These are phyloP conservation scores for Heliocidaris tuberculata DNA, from an alignment of 35 echinoderm and acorn worm species.

Conservation along the genomic window DNA sequence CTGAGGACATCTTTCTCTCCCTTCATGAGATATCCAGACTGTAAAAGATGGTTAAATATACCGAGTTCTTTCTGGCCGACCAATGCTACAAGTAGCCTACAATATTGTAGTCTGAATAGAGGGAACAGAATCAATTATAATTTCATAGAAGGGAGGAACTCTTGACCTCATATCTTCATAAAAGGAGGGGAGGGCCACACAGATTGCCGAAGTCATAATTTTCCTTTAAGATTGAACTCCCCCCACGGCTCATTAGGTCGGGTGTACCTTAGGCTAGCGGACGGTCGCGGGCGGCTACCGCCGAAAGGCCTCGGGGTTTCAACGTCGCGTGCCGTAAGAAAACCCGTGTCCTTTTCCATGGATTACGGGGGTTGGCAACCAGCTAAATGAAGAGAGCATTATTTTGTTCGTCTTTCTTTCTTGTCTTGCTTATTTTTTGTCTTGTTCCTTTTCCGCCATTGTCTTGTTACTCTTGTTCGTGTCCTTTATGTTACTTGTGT, in stretches of 20 bases:
- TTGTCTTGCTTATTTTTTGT: neutral
- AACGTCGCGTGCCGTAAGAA: slow-evolving; percentile 45
- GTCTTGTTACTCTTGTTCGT: neutral
- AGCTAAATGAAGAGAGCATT: neutral
- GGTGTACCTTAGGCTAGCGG: slow-evolving; percentile 18
- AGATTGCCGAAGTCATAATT: neutral
- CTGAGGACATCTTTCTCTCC: neutral
- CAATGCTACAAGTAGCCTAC: neutral
- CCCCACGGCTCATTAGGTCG: slow-evolving; percentile 15
- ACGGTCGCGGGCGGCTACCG: neutral
- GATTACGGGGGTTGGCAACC: slow-evolving; percentile 9
- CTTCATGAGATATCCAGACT: no score
- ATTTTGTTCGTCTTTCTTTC: neutral
- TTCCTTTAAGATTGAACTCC: neutral
- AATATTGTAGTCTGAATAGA: neutral
- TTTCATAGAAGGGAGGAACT: neutral
- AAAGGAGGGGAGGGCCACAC: neutral
- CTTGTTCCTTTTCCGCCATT: neutral
- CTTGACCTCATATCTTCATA: neutral
- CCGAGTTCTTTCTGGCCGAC: neutral
- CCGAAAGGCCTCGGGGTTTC: slow-evolving; percentile 5
- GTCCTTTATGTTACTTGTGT: neutral
- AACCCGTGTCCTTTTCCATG: slow-evolving; percentile 40
- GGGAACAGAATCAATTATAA: neutral
- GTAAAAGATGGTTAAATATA: neutral